Conservation (phyloP, 2,797 vertebrate genomes). For the Pitangus sulphuratus region DNA sequence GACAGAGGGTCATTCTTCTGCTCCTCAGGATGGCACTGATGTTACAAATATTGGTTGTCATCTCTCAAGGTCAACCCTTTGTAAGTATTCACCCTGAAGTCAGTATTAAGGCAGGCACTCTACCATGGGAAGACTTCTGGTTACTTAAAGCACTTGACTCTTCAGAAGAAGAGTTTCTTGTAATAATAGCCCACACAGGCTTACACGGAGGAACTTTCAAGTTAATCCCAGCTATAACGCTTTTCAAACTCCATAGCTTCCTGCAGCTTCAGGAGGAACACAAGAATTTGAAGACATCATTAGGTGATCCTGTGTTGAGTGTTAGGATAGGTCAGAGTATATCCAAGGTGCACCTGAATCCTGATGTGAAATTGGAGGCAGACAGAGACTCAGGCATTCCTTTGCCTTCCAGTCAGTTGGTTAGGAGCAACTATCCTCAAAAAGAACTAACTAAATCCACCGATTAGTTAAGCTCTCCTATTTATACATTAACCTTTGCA, state of each 20-base stretch:
- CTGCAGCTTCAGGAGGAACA: not conserved
- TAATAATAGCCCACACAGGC: not conserved
- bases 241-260: not conserved
- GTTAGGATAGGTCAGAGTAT: not conserved
- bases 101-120: not conserved
- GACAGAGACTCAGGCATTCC: not conserved
- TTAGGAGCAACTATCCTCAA: not conserved
- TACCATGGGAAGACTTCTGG: not conserved
- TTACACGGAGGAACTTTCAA: not conserved
- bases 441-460: not conserved
- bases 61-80: not conserved
- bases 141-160: not conserved
- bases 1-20: not conserved
- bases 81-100: not conserved
- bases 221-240: not conserved
- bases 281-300: not conserved
- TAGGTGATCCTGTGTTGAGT: not conserved
- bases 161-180: not conserved
- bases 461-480: not conserved
- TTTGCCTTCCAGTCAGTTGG: not conserved
- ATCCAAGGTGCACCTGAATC: not conserved
- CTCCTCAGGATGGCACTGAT: not conserved
- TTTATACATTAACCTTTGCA: not conserved
- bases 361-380: not conserved
- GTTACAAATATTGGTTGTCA: not conserved